Evolutionary conservation across 2,888 invertebrate species (phyloP).

Genomic region (Dynastes hyllus): DNA sequence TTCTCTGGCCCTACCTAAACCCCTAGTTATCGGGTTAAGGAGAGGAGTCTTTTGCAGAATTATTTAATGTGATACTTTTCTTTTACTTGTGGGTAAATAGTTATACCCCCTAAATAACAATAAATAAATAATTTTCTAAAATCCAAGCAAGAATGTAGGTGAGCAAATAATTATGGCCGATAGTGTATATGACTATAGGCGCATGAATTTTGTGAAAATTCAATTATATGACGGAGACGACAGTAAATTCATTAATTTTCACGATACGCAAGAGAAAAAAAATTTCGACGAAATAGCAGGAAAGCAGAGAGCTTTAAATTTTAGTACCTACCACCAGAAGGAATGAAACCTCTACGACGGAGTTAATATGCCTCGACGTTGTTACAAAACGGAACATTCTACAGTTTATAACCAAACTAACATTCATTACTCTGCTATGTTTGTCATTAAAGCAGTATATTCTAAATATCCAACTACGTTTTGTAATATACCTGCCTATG

Average conservation of each 20-base stretch:
- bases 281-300: slow-evolving; percentile 18
- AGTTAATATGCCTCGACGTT: slow-evolving; percentile 36
- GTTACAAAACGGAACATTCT: slow-evolving; percentile 46
- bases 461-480: slow-evolving; percentile 36
- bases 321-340: slow-evolving; percentile 28
- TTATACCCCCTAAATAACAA: too few species aligned
- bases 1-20: too few species aligned
- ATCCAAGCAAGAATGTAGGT: too few species aligned
- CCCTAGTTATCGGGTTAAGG: too few species aligned
- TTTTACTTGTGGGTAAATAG: too few species aligned
- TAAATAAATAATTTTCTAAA: too few species aligned
- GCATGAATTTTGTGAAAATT: too few species aligned
- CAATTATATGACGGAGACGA: too few species aligned
- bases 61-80: too few species aligned
- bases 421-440: slow-evolving; percentile 39
- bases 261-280: not conserved
- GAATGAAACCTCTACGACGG: slow-evolving; percentile 29
- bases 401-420: slow-evolving; percentile 40
- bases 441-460: slow-evolving; percentile 42
- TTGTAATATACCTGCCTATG: slow-evolving; percentile 29
- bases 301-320: slow-evolving; percentile 11
- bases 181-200: too few species aligned
- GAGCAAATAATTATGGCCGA: too few species aligned
- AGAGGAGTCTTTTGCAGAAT: too few species aligned
- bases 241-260: slow-evolving; percentile 21